Conservation (phyloP, 2,113 vertebrate genomes). For the Coreoperca whiteheadi region DNA sequence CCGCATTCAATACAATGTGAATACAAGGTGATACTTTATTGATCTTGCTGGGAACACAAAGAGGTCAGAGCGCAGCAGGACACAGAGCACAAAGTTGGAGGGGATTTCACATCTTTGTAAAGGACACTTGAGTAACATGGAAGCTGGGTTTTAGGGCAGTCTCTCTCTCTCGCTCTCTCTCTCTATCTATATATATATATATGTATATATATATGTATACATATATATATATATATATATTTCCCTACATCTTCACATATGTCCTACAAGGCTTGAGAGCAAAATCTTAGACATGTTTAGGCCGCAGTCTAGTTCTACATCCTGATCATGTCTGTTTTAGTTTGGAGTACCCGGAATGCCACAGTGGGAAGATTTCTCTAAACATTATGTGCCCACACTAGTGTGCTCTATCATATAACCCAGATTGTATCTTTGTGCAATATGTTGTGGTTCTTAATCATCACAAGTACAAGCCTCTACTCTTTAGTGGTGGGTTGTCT, state of each 20-base stretch:
- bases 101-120: slow-evolving; percentile 44
- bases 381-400: background rate
- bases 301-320: background rate
- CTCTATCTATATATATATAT: no score
- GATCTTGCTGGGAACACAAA: slow-evolving; percentile 39
- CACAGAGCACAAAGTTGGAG: slow-evolving; percentile 20
- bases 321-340: background rate
- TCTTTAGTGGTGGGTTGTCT: background rate
- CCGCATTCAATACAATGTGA: slow-evolving; percentile 47
- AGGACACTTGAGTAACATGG: slow-evolving; percentile 31
- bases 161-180: background rate
- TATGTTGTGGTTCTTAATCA: background rate
- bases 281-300: background rate
- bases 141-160: slow-evolving; percentile 19
- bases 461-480: background rate
- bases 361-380: slow-evolving; percentile 3
- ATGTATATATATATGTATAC: no score
- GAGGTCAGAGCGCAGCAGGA: slow-evolving; percentile 43
- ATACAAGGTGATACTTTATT: slow-evolving; percentile 55
- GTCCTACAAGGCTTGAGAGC: slow-evolving; percentile 2
- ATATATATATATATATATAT: no score
- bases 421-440: background rate
- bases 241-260: slow-evolving; percentile 30
- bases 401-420: background rate
- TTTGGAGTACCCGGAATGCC: background rate